Percentiles rank a stretch among this genome's conserved stretches.
Conservation (phyloP, 2,113 vertebrate species). For the zebrafish (Danio rerio) region DNA sequence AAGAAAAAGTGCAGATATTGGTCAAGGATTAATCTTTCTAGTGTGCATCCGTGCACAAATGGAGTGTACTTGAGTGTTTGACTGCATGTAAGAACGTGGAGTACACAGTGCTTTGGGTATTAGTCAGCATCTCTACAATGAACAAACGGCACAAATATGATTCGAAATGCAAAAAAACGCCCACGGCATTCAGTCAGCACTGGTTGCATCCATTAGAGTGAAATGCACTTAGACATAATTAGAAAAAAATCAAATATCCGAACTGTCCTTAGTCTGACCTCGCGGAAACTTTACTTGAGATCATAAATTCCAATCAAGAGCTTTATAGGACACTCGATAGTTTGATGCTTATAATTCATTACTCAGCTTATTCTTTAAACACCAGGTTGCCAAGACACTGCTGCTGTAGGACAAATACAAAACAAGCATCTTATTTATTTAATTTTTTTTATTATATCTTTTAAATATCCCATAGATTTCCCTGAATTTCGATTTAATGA, state of each 20-base stretch:
- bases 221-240: slow-evolving; percentile 41
- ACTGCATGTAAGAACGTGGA: too few relatives aligned
- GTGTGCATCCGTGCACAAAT: too few relatives aligned
- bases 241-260: slow-evolving; percentile 36
- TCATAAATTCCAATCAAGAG: slow-evolving; percentile 46
- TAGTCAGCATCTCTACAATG: background rate
- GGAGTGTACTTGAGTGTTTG: too few relatives aligned
- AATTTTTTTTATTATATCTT: too few relatives aligned
- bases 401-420: slow-evolving; percentile 27
- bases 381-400: slow-evolving; percentile 16
- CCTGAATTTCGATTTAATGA: background rate
- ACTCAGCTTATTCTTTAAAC: slow-evolving; percentile 38
- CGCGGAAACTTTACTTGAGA: slow-evolving; percentile 26
- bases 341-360: slow-evolving; percentile 40
- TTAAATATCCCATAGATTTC: background rate
- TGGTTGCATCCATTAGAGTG: slow-evolving; percentile 31
- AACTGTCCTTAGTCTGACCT: slow-evolving; percentile 38
- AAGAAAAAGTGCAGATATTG: too few relatives aligned
- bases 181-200: slow-evolving; percentile 23
- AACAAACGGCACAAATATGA: background rate
- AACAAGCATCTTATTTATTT: slow-evolving; percentile 8
- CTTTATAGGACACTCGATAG: slow-evolving; percentile 40
- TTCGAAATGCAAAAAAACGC: slow-evolving; percentile 16
- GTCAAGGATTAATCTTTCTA: too few relatives aligned
- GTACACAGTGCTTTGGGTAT: background rate